phyloP scores from a whole-genome alignment of 2,888 invertebrate genomes.

The Eupithecia dodoneata region DNA sequence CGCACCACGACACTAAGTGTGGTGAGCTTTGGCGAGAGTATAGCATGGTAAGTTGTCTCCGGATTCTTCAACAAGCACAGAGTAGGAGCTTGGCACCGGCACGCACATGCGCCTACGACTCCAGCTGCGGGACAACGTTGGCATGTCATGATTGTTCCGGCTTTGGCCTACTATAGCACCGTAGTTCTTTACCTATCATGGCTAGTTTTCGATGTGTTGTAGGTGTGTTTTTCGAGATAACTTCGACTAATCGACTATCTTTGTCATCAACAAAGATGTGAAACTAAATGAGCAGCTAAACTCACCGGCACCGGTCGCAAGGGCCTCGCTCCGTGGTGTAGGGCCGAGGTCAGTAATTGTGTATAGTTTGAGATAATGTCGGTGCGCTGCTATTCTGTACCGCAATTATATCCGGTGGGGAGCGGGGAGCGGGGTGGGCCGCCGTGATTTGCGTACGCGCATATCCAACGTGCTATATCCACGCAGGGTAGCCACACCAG shows the following conservation, averaged over 20 bases:
- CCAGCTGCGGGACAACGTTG: not conserved
- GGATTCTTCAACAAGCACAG: no score
- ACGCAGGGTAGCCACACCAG: constrained; percentile 22
- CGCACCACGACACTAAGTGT: constrained; percentile 40
- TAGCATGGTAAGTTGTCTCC: not conserved
- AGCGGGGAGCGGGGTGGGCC: constrained; percentile 36
- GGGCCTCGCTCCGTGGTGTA: constrained; percentile 36
- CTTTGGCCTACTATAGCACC: not conserved
- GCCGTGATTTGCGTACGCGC: constrained; percentile 74
- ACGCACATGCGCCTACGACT: not conserved
- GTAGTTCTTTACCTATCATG: not conserved
- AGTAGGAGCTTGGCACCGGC: not conserved
- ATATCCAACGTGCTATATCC: constrained; percentile 41
- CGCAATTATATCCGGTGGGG: constrained; percentile 70
- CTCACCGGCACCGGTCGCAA: not conserved
- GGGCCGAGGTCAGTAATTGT: constrained; percentile 70
- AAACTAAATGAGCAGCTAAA: not conserved
- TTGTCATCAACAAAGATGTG: not conserved
- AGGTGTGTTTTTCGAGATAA: not conserved
- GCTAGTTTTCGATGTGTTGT: not conserved
- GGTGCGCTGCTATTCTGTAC: constrained; percentile 23
- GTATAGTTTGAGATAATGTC: constrained; percentile 74
- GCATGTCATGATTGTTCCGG: not conserved
- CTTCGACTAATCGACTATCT: not conserved
- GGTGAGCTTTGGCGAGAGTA: not conserved